Evolutionary conservation across 2,113 vertebrate genomes (phyloP).

Genomic region (Platycercus adscitus): DNA sequence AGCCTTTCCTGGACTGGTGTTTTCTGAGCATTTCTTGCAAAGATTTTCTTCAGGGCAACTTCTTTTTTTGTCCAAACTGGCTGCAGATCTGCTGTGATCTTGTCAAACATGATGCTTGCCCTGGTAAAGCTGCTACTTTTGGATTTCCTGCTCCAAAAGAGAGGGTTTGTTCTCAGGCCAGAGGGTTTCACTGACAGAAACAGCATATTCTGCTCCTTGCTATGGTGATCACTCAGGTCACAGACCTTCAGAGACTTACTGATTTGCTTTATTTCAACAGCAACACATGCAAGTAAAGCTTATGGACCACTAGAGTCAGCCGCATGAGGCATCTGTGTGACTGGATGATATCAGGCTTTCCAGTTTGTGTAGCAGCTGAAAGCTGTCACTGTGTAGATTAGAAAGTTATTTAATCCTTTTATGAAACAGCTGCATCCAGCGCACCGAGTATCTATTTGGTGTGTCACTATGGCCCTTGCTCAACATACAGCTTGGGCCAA

Average conservation of each 20-base stretch:
- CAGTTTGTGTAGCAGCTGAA: slow-evolving; percentile 24
- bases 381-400: slow-evolving; percentile 29
- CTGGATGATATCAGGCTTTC: background rate
- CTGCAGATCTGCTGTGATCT: background rate
- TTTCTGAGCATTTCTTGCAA: background rate
- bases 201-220: background rate
- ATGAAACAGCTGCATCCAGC: slow-evolving; percentile 43
- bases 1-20: slow-evolving; percentile 33
- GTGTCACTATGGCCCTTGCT: background rate
- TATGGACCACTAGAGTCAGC: background rate
- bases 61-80: background rate
- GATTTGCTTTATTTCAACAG: background rate
- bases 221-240: background rate
- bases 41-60: background rate
- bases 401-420: slow-evolving; percentile 29
- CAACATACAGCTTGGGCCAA: background rate
- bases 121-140: background rate
- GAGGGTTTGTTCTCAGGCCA: background rate
- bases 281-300: background rate
- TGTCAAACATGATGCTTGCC: background rate
- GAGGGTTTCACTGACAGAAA: background rate
- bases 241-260: background rate
- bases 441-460: background rate
- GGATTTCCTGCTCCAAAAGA: background rate
- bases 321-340: background rate